Base-by-base conservation (phyloP, 2,888 invertebrate genomes). In the Chrysodeixis includens region DNA sequence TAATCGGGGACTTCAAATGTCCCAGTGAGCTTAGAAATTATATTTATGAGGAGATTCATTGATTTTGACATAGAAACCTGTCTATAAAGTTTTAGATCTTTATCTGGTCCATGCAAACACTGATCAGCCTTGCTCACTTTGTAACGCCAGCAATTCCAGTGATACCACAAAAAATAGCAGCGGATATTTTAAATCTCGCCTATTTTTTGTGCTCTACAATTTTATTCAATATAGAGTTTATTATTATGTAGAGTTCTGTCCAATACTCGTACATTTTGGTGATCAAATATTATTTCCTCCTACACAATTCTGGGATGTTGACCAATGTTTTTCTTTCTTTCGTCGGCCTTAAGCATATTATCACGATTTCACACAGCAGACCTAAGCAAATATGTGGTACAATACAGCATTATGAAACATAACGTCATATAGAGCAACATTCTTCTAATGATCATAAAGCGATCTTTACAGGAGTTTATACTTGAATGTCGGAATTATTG, bases 321-420 rank as follows among this genome's bases (percentile, higher is more conserved):
- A 30, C 44, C 62, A 68, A 74, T 68, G 71, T 70, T 74, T 74
- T 71, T 46, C 53, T 51, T 64, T 56, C 18, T 55, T 40, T 51
- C 53, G 14, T 55, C 58, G 66, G 64, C 32, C 63, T 67, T 74
- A 76, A 78, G 74, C 76, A 71, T 79, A 81, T 79, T 77, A 76
- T 82, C 79, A 76, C 79, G 61, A 64, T 26, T 55, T 52, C 63
- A 56, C 74, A 78, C 61, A 75, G 71, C 64, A 58, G 62, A 49
- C 82, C 79, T 74, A 71, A 82, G 74, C 80, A 83, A 83, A 85
- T 77, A 84, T 30, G 62, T 62, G 56, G 8, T 30, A 30, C 9
- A 5, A 30, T 30, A 9, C 30, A 58, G 60, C 68, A 77, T 66
- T 61, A 62, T 51, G 74, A 65, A 52, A 10, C 12, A 32, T 32